These are phyloP conservation scores for Acleris holmiana DNA, from an alignment of 2,888 invertebrate genomes.

Conservation along the genomic window DNA sequence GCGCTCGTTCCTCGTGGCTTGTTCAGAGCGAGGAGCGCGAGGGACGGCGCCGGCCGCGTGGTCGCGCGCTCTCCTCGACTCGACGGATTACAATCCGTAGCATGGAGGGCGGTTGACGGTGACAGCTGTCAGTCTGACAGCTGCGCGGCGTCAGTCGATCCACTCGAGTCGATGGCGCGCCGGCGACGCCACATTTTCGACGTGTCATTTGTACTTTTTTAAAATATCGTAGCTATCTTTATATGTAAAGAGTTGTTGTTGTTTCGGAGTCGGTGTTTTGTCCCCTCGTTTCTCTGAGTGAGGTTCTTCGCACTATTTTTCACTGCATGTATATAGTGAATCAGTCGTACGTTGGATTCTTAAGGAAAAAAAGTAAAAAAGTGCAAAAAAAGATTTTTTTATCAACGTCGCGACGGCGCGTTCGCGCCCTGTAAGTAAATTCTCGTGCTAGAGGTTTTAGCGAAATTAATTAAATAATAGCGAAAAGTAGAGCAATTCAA, in stretches of 20 bases:
- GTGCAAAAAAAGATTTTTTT: conserved; percentile 69
- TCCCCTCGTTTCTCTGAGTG: conserved; percentile 69
- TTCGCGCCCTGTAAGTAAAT: conserved; percentile 58
- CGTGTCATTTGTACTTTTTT: conserved; percentile 71
- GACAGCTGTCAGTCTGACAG: conserved; percentile 1
- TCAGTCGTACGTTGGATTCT: conserved; percentile 55
- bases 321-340: conserved; percentile 75
- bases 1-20: neutral
- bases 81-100: neutral
- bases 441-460: conserved; percentile 71
- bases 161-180: conserved; percentile 2
- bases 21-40: neutral
- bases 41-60: conserved; percentile 21
- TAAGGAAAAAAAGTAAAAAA: conserved; percentile 63
- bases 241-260: conserved; percentile 61
- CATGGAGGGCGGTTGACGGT: neutral
- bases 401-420: conserved; percentile 65
- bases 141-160: neutral
- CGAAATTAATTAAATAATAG: conserved; percentile 70
- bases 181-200: conserved; percentile 51
- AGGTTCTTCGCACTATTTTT: conserved; percentile 67
- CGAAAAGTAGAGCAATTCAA: conserved; percentile 79
- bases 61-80: conserved; percentile 1
- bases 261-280: conserved; percentile 59
- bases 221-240: conserved; percentile 57